Base-by-base conservation (phyloP, 1,140 invertebrate genomes). In the Brachionus sp. region DNA sequence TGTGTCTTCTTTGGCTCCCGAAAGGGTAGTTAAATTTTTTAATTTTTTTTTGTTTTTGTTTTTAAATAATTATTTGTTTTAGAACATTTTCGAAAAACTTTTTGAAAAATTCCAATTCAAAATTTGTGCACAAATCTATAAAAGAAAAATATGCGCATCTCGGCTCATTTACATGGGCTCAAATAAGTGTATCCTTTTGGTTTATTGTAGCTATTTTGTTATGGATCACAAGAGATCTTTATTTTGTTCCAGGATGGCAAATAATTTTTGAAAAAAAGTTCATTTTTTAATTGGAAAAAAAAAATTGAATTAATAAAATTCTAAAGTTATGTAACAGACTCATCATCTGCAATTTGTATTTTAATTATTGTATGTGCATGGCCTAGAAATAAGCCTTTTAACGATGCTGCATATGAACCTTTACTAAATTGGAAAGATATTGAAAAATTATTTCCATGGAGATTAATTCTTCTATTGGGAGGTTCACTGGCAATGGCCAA, bases 221-320 rank as follows among this genome's bases (percentile, higher is more conserved):
- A 80, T 96, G 95, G 92, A 93, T 96, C 87, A 94, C 95, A 87
- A 91, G 94, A 46, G 92, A 92, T 73, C 95, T 95, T 0, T 92
- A 93, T 78, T 94, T 95, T 86, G 92, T 94, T 85, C 87, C 88
- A 1, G 94, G 94, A n/a, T 95, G 94, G 91, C 87, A 85, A 0
- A 75, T 83, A 23, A 70, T 88, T 2, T 89, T 91, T 77, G 23
- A 46, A 46, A 46, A 70, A 64, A 83, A 84, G 85, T 85, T 35
- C 29, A 33, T 16, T 16, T 78, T 19, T 16, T 57, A 50, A n/a
- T 46, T n/a, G n/a, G n/a, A n/a, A n/a, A n/a, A 2, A 46, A 46
- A 46, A 16, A 57, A 57, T 16, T 57, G 0, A 4, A 12, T 13
- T 80, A 12, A 82, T 33, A n/a, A 46, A n/a, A 16, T 25, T 37